Base-by-base conservation (phyloP, 2,113 vertebrate species). In the Zosterops lateralis region DNA sequence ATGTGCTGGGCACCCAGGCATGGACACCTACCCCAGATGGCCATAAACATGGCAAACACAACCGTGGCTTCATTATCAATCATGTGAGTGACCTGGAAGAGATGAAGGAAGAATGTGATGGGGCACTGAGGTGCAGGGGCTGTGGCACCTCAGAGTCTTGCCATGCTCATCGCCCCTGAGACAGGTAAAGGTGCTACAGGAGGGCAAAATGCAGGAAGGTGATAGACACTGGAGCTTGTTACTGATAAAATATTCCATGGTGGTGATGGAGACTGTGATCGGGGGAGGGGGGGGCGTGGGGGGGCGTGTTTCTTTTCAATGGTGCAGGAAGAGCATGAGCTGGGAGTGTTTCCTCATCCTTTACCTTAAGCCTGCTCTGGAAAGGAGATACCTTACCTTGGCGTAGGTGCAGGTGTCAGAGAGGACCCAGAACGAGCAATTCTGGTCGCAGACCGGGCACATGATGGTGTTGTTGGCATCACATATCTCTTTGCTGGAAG, bases 61-160 rank as follows among this genome's bases (percentile, higher is more conserved):
- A 99, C 98, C 0, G 99, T 99, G 45, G 98, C 98, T 76, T 98
- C 98, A 29, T 99, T 99, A 97, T 99, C 99, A 74, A 99, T 98
- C 66, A 99, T 97, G 89, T 98, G 99, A 19, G 98, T 99, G 92
- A 99, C 89, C 99, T 99, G 96, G 10, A 74, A 80, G 34, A 74
- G 68, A 81, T 4, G 26, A 65, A 81, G 48, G 74, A 58, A 24
- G 73, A 78, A 21, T 0, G 15, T 75, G 74, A 74, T 50, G 48
- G n/a, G 57, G 21, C 45, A 54, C 38, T 3, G 5, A 40, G 42
- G 18, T 3, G 29, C 28, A 14, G 44, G 29, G 38, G 12, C 28
- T 40, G 54, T 3, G 36, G 34, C 47, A 53, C 16, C 18, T 29
- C 0, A 0, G 14, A 24, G 18, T 15, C 66, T 18, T 31, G 29